phyloP scores from a whole-genome alignment of 2,888 invertebrate genomes.

The Dioctria linearis region DNA sequence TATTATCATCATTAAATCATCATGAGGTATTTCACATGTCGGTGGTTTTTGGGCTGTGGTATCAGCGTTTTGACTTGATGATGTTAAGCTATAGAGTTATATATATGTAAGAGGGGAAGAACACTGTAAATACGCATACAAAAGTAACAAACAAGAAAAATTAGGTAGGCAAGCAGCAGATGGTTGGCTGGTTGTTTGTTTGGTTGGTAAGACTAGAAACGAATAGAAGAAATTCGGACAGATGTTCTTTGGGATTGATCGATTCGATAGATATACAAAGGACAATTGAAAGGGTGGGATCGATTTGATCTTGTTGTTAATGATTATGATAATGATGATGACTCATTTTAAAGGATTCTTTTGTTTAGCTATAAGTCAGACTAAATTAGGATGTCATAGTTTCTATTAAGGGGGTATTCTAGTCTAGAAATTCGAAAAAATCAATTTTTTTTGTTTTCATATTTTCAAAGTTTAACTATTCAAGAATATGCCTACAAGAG shows the following conservation, averaged over 20 bases:
- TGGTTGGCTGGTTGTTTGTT: constrained; percentile 1
- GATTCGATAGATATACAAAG: neutral
- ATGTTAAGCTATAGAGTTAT: no score
- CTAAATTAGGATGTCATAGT: no score
- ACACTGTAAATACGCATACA: neutral
- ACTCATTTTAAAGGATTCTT: neutral
- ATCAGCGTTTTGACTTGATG: no score
- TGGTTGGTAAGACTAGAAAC: no score
- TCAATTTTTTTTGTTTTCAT: no score
- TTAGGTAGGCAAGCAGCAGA: constrained; percentile 1
- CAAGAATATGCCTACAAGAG: no score
- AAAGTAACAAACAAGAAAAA: neutral
- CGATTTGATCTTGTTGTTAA: neutral
- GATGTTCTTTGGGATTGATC: constrained; percentile 3
- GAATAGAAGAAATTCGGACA: constrained; percentile 31
- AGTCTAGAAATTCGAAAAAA: no score
- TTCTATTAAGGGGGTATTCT: no score
- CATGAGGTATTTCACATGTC: constrained; percentile 42
- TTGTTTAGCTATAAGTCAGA: no score
- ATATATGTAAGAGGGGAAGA: no score
- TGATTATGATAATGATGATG: neutral
- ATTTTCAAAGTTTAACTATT: no score
- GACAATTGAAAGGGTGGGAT: neutral
- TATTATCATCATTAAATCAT: constrained; percentile 35
- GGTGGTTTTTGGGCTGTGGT: constrained; percentile 8